phyloP scores from a whole-genome alignment of 1,140 invertebrate genomes.

The Limonius californicus region DNA sequence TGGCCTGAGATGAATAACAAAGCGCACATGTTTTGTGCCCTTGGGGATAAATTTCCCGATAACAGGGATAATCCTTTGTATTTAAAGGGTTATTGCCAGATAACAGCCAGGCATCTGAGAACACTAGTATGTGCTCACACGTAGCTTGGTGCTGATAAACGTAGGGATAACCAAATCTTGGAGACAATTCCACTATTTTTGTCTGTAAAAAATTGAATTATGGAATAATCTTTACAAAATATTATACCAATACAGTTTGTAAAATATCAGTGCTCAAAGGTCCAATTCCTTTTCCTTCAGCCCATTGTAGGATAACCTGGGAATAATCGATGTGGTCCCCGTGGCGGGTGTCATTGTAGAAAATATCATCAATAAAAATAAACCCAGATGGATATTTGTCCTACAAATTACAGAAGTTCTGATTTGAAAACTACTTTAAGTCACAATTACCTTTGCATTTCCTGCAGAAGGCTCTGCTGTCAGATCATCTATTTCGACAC shows the following conservation, averaged over 20 bases:
- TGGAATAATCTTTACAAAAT: too few species aligned
- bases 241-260: too few species aligned
- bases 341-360: background rate
- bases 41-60: background rate
- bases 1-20: background rate
- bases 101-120: background rate
- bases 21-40: background rate
- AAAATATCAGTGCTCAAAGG: too few species aligned
- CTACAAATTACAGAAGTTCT: too few species aligned
- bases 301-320: background rate
- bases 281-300: background rate
- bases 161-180: conserved; percentile 1
- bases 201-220: too few species aligned
- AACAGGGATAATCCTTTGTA: background rate
- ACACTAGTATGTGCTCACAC: background rate
- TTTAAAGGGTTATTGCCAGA: background rate
- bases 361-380: conserved; percentile 1
- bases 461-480: too few species aligned
- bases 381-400: background rate
- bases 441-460: too few species aligned
- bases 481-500: too few species aligned
- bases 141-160: conserved; percentile 1
- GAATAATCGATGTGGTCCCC: background rate
- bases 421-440: too few species aligned
- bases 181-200: background rate